phyloP scores from a whole-genome alignment of 2,113 vertebrate species.

The Falcunculus frontatus region DNA sequence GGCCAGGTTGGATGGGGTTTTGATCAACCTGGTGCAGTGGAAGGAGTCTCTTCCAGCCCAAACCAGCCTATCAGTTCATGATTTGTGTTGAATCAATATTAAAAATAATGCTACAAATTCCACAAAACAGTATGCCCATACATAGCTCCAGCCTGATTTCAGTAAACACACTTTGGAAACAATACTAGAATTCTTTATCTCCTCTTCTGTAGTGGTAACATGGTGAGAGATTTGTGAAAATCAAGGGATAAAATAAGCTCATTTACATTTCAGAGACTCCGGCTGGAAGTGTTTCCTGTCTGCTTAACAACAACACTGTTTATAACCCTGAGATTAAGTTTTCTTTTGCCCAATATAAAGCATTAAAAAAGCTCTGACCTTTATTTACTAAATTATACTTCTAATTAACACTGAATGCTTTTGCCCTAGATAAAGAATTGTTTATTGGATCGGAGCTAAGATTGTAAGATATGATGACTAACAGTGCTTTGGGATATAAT shows the following conservation, averaged over 20 bases:
- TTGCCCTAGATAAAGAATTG: not conserved
- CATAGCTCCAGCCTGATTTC: not conserved
- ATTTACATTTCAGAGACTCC: slow-evolving; percentile 46
- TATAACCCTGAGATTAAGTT: not conserved
- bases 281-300: not conserved
- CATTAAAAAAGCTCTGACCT: not conserved
- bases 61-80: not conserved
- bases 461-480: not conserved
- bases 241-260: slow-evolving; percentile 10
- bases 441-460: not conserved
- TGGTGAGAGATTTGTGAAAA: slow-evolving; percentile 36
- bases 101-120: not conserved
- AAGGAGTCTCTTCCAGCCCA: not conserved
- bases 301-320: not conserved
- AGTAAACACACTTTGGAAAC: not conserved
- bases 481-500: not conserved
- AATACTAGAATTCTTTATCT: not conserved
- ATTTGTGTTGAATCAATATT: not conserved
- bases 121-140: not conserved
- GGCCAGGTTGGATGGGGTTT: not conserved
- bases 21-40: not conserved
- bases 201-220: not conserved
- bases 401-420: not conserved
- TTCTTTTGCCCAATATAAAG: not conserved
- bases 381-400: slow-evolving; percentile 27